Evolutionary conservation across 2,113 vertebrate species (phyloP).

Genomic region (Alethe castanea): DNA sequence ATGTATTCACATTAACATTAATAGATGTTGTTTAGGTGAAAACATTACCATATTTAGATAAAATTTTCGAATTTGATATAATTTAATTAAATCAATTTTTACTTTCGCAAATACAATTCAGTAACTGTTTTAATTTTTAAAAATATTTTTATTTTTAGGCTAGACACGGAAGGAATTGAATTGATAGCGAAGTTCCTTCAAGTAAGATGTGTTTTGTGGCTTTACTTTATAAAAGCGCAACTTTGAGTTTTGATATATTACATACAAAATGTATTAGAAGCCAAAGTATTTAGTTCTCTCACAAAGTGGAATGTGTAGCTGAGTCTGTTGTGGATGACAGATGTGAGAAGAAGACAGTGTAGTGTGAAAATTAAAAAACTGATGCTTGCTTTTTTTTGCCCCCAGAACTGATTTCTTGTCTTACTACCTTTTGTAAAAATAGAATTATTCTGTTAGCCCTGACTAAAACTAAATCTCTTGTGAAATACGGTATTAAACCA

Average conservation of each 20-base stretch:
- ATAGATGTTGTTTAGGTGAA: neutral
- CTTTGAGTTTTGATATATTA: neutral
- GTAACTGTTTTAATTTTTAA: neutral
- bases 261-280: neutral
- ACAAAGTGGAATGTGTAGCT: neutral
- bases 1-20: neutral
- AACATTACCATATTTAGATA: neutral
- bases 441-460: neutral
- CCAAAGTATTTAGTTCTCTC: neutral
- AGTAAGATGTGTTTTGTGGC: conserved; percentile 75
- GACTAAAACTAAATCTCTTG: neutral
- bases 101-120: neutral
- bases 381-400: neutral
- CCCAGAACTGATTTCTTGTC: neutral
- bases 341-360: neutral
- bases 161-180: conserved; percentile 96
- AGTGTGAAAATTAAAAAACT: neutral
- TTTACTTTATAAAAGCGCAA: neutral
- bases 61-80: neutral
- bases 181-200: conserved; percentile 93
- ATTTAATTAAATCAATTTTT: neutral
- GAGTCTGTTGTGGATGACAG: neutral
- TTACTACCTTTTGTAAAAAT: neutral
- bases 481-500: neutral
- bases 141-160: conserved; percentile 75